phyloP scores from a whole-genome alignment of 2,113 vertebrate species.

The Rutilus rutilus region DNA sequence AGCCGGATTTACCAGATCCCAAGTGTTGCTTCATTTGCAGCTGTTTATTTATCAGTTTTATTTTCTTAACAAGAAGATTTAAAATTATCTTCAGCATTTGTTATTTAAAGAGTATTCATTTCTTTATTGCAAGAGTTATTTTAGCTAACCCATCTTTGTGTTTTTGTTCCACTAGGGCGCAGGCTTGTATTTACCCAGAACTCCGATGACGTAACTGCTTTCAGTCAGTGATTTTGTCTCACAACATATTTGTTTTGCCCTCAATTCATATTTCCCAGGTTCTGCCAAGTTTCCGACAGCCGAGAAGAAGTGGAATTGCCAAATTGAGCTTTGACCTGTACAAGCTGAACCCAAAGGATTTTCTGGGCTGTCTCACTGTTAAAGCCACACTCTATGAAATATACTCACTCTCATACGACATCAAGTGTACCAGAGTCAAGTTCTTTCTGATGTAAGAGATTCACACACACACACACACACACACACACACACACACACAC shows the following conservation, averaged over 20 bases:
- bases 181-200: background rate
- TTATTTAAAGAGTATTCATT: background rate
- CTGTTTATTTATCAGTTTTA: background rate
- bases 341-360: conserved; percentile 83
- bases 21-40: background rate
- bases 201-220: background rate
- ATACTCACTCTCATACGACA: conserved; percentile 82
- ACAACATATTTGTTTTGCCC: background rate
- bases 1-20: background rate
- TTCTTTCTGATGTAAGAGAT: conserved; percentile 74
- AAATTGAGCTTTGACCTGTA: conserved; percentile 85
- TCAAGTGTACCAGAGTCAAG: conserved; percentile 79
- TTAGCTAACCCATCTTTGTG: background rate
- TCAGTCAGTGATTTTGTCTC: background rate
- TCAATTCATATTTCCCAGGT: conserved; percentile 16
- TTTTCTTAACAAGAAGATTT: background rate
- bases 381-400: conserved; percentile 83
- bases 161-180: conserved; percentile 1
- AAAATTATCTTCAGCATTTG: background rate
- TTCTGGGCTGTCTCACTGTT: conserved; percentile 83
- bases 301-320: conserved; percentile 81
- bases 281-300: conserved; percentile 50
- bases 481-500: too few species aligned
- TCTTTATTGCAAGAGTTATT: background rate
- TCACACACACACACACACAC: too few species aligned